phyloP scores from a whole-genome alignment of 1,140 invertebrate species.

The Caenorhabditis tropicalis region DNA sequence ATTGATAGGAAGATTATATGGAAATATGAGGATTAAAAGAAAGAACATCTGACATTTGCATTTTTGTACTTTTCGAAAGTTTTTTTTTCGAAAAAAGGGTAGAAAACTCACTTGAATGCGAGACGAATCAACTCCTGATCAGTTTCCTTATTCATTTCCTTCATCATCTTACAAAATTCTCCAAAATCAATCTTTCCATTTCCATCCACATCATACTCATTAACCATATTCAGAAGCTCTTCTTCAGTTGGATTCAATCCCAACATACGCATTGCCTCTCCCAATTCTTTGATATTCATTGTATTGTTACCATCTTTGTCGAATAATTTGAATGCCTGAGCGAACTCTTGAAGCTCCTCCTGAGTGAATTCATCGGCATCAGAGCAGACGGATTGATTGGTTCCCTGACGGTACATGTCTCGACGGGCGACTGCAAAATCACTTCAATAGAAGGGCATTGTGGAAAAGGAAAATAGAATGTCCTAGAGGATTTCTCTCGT shows the following conservation, averaged over 20 bases:
- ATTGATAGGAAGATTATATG: neutral
- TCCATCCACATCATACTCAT: slow-evolving; percentile 70
- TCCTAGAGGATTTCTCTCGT: neutral
- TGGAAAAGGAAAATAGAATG: neutral
- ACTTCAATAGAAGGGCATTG: neutral
- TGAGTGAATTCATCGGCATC: slow-evolving; percentile 70
- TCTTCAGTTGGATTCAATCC: slow-evolving; percentile 72
- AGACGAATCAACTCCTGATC: slow-evolving; percentile 71
- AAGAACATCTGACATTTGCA: neutral
- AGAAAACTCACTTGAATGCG: slow-evolving; percentile 68
- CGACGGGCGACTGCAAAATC: slow-evolving; percentile 24
- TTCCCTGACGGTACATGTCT: slow-evolving; percentile 66
- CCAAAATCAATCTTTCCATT: slow-evolving; percentile 71
- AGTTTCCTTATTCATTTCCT: slow-evolving; percentile 72
- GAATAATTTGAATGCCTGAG: slow-evolving; percentile 71
- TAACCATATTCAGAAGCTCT: slow-evolving; percentile 70
- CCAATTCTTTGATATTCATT: slow-evolving; percentile 72
- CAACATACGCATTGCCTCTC: slow-evolving; percentile 70
- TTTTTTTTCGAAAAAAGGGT: neutral
- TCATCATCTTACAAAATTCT: slow-evolving; percentile 73
- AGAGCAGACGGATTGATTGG: slow-evolving; percentile 62
- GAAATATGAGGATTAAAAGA: neutral
- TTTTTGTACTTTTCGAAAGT: no score
- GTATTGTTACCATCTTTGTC: slow-evolving; percentile 72
- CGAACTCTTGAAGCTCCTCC: slow-evolving; percentile 71